These are phyloP conservation scores for Chaitophorus viminalis DNA, from an alignment of 2,888 invertebrate species.

Conservation along the genomic window DNA sequence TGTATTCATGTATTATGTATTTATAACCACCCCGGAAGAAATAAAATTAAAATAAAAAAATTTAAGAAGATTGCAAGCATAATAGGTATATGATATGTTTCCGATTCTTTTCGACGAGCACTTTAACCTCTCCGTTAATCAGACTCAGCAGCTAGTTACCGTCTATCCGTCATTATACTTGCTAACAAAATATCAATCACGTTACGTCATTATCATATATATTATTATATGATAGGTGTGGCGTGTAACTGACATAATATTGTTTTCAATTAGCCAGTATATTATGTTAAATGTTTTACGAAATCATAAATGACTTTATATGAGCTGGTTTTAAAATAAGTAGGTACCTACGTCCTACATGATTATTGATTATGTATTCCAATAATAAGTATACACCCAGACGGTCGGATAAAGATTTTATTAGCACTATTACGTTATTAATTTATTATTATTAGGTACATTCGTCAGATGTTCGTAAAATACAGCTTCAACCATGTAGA, in stretches of 20 bases:
- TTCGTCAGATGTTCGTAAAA: neutral
- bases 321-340: conserved; percentile 32
- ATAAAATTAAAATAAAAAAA: neutral
- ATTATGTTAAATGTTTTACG: conserved; percentile 31
- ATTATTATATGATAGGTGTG: neutral
- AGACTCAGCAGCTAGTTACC: neutral
- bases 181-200: conserved; percentile 2
- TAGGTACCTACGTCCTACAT: neutral
- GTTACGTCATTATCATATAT: neutral
- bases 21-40: neutral
- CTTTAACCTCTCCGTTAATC: neutral
- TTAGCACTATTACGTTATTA: neutral
- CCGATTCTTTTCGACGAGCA: neutral
- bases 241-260: conserved; percentile 27
- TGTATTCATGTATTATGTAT: too few relatives aligned
- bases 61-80: neutral
- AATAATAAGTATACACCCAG: neutral
- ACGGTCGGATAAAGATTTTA: neutral
- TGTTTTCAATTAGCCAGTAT: conserved; percentile 23
- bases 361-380: neutral
- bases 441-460: neutral
- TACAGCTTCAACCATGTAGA: neutral
- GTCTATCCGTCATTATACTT: neutral
- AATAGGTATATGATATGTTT: neutral
- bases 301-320: conserved; percentile 4